Conservation (phyloP, 92 coral and sea anemone genomes). For the Epizoanthus scotinus region DNA sequence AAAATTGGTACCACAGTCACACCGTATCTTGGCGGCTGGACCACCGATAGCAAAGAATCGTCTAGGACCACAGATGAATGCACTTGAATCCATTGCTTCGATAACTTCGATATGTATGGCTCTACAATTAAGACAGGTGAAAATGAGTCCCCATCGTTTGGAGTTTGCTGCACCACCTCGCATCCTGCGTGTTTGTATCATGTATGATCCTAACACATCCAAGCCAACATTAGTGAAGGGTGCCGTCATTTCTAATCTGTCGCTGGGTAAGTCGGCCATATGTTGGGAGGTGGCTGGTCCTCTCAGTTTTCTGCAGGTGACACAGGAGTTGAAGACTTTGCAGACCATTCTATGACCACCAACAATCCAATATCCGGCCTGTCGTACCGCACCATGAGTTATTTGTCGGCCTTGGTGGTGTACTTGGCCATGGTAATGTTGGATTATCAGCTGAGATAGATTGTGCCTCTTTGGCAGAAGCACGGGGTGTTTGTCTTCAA, state of each 20-base stretch:
- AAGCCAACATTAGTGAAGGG: no score
- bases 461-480: slow-evolving; percentile 49
- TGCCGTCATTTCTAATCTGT: slow-evolving; percentile 10
- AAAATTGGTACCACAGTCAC: no score
- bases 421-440: slow-evolving; percentile 40
- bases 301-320: slow-evolving; percentile 27
- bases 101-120: slow-evolving; percentile 33
- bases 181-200: neutral
- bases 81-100: no score
- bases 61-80: slow-evolving; percentile 6
- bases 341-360: slow-evolving; percentile 4
- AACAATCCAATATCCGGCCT: slow-evolving; percentile 24
- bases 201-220: neutral
- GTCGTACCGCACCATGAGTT: slow-evolving; percentile 40
- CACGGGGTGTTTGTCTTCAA: slow-evolving; percentile 54
- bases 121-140: slow-evolving; percentile 19
- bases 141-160: slow-evolving; percentile 11
- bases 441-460: slow-evolving; percentile 37
- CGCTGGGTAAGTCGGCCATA: slow-evolving; percentile 26
- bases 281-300: neutral
- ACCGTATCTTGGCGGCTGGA: neutral
- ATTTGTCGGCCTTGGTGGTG: slow-evolving; percentile 58
- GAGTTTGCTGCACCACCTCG: neutral
- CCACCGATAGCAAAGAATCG: slow-evolving; percentile 23
- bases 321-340: slow-evolving; percentile 11